These are phyloP conservation scores for Zeugodacus cucurbitae DNA, from an alignment of 1,140 invertebrate genomes.

Conservation along the genomic window DNA sequence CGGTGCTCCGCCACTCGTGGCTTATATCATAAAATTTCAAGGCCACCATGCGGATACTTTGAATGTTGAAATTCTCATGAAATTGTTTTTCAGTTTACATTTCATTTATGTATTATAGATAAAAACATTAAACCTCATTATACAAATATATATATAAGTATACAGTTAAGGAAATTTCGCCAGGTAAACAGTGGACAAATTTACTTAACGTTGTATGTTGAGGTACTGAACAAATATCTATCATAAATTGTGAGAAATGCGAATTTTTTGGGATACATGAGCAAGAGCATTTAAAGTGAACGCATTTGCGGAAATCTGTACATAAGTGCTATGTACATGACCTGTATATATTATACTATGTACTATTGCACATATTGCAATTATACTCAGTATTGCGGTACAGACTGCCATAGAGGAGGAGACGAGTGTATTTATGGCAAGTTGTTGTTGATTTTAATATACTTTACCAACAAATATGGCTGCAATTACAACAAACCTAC, in stretches of 20 bases:
- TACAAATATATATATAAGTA: not conserved
- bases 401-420: too few species aligned
- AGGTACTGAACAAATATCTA: not conserved
- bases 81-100: not conserved
- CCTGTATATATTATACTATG: not conserved
- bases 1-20: not conserved
- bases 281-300: not conserved
- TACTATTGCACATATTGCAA: not conserved
- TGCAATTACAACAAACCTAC: too few species aligned
- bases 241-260: not conserved
- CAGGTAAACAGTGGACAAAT: not conserved
- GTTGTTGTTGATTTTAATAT: too few species aligned
- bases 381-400: too few species aligned
- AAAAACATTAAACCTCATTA: not conserved
- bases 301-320: not conserved
- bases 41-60: not conserved
- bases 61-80: not conserved
- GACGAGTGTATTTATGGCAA: too few species aligned
- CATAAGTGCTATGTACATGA: too few species aligned
- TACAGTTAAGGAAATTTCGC: not conserved
- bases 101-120: too few species aligned
- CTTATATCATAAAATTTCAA: not conserved
- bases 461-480: too few species aligned
- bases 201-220: not conserved
- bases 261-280: not conserved